Conservation (phyloP, 2,888 invertebrate species). For the Mythimna impura region DNA sequence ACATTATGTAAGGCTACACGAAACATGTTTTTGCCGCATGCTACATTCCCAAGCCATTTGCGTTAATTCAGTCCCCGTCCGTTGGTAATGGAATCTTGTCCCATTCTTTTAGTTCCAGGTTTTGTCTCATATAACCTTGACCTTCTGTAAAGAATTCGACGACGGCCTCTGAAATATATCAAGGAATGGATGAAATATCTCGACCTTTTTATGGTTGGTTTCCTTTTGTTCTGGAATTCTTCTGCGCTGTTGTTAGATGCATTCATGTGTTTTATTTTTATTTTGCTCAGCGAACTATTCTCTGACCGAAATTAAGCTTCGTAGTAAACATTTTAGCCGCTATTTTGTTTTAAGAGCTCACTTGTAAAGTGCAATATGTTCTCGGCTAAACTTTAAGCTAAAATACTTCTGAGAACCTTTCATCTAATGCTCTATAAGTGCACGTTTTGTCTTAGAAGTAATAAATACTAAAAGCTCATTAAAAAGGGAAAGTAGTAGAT, state of each 20-base stretch:
- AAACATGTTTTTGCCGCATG: constrained; percentile 59
- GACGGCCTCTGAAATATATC: constrained; percentile 33
- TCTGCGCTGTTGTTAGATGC: constrained; percentile 28
- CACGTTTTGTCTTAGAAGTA: constrained; percentile 31
- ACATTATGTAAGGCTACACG: constrained; percentile 30
- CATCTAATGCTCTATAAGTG: constrained; percentile 10
- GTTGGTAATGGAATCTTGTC: constrained; percentile 56
- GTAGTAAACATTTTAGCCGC: neutral
- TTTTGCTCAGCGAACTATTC: constrained; percentile 3
- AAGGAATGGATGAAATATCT: constrained; percentile 39
- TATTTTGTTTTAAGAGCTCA: neutral
- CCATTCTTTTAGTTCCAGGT: constrained; percentile 54
- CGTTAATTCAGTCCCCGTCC: constrained; percentile 51
- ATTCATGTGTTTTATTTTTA: constrained; percentile 34
- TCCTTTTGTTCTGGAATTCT: constrained; percentile 36
- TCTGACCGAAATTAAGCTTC: neutral
- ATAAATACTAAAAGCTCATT: constrained; percentile 58
- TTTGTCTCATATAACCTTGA: constrained; percentile 52
- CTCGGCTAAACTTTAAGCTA: neutral
- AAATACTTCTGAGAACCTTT: constrained; percentile 9
- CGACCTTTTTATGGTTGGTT: constrained; percentile 34
- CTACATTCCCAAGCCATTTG: constrained; percentile 60
- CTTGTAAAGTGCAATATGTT: neutral
- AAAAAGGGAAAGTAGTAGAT: constrained; percentile 73
- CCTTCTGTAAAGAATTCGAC: constrained; percentile 42